phyloP scores from a whole-genome alignment of 2,888 invertebrate species.

The Conistra vaccinii region DNA sequence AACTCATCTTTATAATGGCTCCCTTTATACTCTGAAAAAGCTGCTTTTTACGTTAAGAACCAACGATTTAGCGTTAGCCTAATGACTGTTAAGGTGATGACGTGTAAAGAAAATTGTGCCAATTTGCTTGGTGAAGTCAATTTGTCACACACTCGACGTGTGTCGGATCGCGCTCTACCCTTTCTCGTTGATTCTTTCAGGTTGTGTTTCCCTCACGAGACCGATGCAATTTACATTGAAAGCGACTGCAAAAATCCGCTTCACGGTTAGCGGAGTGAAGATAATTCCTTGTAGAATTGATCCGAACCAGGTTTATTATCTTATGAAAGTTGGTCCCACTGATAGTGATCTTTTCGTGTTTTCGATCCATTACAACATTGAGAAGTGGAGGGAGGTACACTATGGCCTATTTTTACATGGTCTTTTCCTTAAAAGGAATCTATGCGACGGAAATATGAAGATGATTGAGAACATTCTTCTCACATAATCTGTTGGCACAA shows the following conservation, averaged over 20 bases:
- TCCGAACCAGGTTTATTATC: constrained; percentile 37
- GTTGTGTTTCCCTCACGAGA: constrained; percentile 74
- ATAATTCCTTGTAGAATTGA: constrained; percentile 47
- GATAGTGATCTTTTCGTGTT: constrained; percentile 15
- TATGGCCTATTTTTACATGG: not conserved
- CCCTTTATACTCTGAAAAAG: constrained; percentile 57
- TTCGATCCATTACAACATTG: not conserved
- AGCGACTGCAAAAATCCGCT: constrained; percentile 71
- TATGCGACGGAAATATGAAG: not conserved
- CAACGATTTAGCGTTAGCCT: constrained; percentile 65
- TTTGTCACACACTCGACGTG: constrained; percentile 58
- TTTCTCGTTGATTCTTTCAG: constrained; percentile 64
- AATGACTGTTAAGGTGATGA: constrained; percentile 69
- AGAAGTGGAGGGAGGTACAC: not conserved
- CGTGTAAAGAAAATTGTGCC: constrained; percentile 68
- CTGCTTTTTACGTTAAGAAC: constrained; percentile 54
- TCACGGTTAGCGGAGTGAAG: constrained; percentile 34
- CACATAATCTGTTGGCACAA: not conserved
- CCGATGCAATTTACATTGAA: constrained; percentile 80
- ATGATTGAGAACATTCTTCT: not conserved
- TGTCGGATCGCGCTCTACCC: constrained; percentile 52
- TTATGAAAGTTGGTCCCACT: constrained; percentile 9
- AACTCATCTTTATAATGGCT: constrained; percentile 60
- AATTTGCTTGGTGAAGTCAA: constrained; percentile 67
- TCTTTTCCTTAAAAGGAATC: too few species aligned